Base-by-base conservation (phyloP, 2,113 vertebrate species). In the Paraplagusia blochii region DNA sequence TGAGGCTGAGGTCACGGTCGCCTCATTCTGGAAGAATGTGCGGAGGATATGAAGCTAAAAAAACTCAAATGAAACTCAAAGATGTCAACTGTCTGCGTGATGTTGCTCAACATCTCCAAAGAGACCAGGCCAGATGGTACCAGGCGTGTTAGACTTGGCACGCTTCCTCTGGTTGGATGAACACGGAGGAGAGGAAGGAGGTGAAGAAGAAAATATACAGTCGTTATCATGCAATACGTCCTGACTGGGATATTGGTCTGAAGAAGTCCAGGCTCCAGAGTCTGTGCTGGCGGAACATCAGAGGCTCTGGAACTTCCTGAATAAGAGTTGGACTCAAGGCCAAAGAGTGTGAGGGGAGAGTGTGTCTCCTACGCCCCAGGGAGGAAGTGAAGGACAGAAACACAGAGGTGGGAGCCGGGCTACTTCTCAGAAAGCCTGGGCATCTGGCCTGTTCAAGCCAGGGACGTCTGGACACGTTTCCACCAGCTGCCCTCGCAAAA, bases 401-500 rank as follows among this genome's bases (percentile, higher is more conserved):
- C 33, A 76, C 66, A 74, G 67, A 76, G 73, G 35, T 2, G 18
- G 22, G 80, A 71, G 76, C 72, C 72, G 68, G 68, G 40, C 66
- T 73, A 75, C 69, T 71, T 79, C 79, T 85, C 69, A 69, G 68
- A 80, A 72, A 74, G 75, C 65, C 64, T 58, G 80, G 85, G 84
- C 82, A 85, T 83, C 80, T 78, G 82, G 84, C 78, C 74, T 80
- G 67, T 67, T 76, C 63, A 74, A 76, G 84, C 76, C 70, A 70
- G 80, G 69, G 80, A 78, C 83, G 79, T 80, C 75, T 82, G 77
- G 74, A 79, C 80, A 84, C 73, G 54, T 81, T 87, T 87, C 75
- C 82, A 87, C 79, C 88, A 89, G 84, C 88, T 90, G 84, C 83
- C 79, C 78, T 63, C 44, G 18, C 51, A 87, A 83, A 80, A 90